Evolutionary conservation across 2,888 invertebrate species (phyloP).

Genomic region (Harmothoe impar): DNA sequence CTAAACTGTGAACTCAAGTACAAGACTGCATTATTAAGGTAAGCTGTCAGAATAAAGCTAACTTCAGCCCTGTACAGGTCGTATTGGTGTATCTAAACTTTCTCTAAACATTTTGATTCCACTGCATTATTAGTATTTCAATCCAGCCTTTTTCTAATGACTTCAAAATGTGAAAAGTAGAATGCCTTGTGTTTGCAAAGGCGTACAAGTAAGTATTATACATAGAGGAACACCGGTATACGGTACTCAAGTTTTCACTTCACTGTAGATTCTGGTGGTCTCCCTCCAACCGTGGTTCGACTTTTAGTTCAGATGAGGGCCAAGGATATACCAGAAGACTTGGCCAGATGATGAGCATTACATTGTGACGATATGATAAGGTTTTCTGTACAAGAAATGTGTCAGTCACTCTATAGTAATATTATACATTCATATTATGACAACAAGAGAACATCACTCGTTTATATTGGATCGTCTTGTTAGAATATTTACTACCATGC

Average conservation of each 20-base stretch:
- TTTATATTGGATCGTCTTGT: background rate
- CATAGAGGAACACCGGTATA: background rate
- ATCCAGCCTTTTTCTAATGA: background rate
- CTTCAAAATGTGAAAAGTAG: background rate
- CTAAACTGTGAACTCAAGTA: background rate
- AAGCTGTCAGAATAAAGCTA: background rate
- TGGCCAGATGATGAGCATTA: constrained; percentile 37
- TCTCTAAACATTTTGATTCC: constrained; percentile 8
- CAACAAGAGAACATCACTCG: constrained; percentile 16
- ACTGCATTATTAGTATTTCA: background rate
- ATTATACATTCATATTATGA: constrained; percentile 1
- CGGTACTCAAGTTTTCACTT: background rate
- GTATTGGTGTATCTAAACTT: background rate
- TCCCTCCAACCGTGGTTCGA: background rate
- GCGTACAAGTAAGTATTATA: background rate
- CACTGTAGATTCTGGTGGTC: constrained; percentile 10
- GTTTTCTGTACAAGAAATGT: background rate
- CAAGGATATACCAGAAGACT: background rate
- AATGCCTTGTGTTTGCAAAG: background rate
- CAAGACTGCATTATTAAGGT: background rate
- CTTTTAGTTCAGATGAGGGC: background rate
- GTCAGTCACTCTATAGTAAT: background rate
- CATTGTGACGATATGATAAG: background rate
- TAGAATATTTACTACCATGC: background rate
- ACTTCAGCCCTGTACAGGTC: background rate